These are phyloP conservation scores for Leguminivora glycinivorella DNA, from an alignment of 1,140 invertebrate species.

Conservation along the genomic window DNA sequence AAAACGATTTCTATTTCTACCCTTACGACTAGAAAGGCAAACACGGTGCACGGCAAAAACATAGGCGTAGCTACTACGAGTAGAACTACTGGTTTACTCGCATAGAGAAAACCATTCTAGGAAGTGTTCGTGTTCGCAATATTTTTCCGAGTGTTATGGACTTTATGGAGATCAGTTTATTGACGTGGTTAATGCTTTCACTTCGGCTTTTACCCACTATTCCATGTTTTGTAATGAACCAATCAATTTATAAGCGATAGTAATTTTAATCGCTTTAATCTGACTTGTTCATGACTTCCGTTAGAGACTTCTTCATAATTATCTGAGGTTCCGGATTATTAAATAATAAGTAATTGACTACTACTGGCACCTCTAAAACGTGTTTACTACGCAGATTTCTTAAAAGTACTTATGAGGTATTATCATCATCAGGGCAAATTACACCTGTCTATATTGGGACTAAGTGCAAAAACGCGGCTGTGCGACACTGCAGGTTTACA, in stretches of 20 bases:
- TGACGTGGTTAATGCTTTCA: conserved; percentile 49
- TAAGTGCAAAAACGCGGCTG: too few species aligned
- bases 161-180: conserved; percentile 52
- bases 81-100: background rate
- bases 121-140: conserved; percentile 48
- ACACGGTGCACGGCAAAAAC: background rate
- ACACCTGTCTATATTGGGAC: too few species aligned
- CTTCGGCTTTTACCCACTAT: conserved; percentile 33
- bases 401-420: too few species aligned
- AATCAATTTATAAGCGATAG: background rate
- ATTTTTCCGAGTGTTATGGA: conserved; percentile 47
- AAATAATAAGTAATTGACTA: background rate
- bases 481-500: too few species aligned
- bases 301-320: background rate
- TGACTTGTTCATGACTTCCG: background rate
- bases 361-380: background rate
- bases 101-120: conserved; percentile 48
- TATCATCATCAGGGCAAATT: too few species aligned
- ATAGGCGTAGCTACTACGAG: background rate
- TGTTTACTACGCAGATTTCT: background rate
- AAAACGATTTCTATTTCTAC: background rate
- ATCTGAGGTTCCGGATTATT: background rate
- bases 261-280: background rate
- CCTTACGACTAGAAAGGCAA: background rate
- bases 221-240: background rate